Base-by-base conservation (phyloP, 2,113 vertebrate genomes). In the Acinonyx jubatus region DNA sequence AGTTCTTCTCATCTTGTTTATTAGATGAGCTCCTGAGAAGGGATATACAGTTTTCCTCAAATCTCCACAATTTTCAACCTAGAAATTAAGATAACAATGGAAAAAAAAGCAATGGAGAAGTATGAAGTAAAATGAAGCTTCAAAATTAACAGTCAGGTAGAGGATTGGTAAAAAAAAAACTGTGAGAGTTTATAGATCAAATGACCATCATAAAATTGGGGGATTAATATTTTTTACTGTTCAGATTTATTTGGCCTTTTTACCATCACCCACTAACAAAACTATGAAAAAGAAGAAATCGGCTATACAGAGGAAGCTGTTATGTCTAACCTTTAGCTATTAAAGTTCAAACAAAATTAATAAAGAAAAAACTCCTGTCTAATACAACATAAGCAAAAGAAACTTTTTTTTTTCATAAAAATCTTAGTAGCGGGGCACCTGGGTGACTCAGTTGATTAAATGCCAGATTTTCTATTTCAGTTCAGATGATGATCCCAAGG, bases 381-480 rank as follows among this genome's bases (percentile, higher is more conserved):
- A 80, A 93, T 45, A 82, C 29, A 74, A 55, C 6, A 16, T 87
- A 38, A 95, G n/a, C 52, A 92, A 93, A 94, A 61, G n/a, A 96
- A 90, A 86, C 23, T 61, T 31, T 29, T 69, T 45, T 76, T 85
- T 76, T 57, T 79, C 38, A 38, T 50, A 86, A 80, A 91, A 91
- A 4, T 68, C 41, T 73, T 88, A 23, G 55, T 57, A 57, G 57
- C 2, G 7, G 57, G 57, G 21, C 21, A 61, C 19, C 57, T 61
- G 57, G 57, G 57, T 61, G 57, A 61, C 21, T 61, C 57, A 61
- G 57, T 61, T 61, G 57, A 2, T 61, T 61, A 61, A 61, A 7
- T 8, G 23, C 57, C 57, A 61, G 57, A 61, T 61, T 61, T 61
- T 23, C 23, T 61, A 61, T 61, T 61, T 61, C 21, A 61, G 57